Evolutionary conservation across 2,113 vertebrate species (phyloP).

Genomic region (Vidua chalybeata): DNA sequence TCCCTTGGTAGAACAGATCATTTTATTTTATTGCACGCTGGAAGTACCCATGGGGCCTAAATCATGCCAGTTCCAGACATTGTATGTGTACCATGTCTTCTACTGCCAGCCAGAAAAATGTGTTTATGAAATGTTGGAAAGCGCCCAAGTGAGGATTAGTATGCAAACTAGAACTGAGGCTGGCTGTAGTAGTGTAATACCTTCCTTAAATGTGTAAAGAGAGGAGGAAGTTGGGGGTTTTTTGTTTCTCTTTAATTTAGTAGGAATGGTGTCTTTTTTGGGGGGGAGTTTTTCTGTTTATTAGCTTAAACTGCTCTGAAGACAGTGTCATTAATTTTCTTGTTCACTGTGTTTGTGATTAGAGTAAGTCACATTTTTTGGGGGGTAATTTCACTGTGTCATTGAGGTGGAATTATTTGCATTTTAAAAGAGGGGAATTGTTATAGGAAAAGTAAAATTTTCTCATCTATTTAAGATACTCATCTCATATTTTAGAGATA

Average conservation of each 20-base stretch:
- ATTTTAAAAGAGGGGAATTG: neutral
- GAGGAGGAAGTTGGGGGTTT: neutral
- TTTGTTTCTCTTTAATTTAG: neutral
- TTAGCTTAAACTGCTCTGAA: neutral
- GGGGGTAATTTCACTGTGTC: neutral
- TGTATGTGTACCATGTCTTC: neutral
- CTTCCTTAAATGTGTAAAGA: neutral
- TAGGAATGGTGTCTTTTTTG: neutral
- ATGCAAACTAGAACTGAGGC: neutral
- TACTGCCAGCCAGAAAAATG: neutral
- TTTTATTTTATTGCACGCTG: neutral
- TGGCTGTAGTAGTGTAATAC: neutral
- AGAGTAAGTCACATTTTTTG: neutral
- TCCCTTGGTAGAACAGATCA: neutral
- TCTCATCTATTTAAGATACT: neutral
- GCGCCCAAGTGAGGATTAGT: neutral
- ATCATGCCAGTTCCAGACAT: neutral
- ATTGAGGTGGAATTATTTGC: neutral
- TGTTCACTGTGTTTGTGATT: neutral
- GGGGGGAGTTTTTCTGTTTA: neutral
- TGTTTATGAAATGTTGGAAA: neutral
- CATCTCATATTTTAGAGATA: neutral
- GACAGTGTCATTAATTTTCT: neutral
- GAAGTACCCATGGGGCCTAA: neutral
- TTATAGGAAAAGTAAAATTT: neutral